Evolutionary conservation across 2,888 invertebrate genomes (phyloP).

Genomic region (Timema cristinae): DNA sequence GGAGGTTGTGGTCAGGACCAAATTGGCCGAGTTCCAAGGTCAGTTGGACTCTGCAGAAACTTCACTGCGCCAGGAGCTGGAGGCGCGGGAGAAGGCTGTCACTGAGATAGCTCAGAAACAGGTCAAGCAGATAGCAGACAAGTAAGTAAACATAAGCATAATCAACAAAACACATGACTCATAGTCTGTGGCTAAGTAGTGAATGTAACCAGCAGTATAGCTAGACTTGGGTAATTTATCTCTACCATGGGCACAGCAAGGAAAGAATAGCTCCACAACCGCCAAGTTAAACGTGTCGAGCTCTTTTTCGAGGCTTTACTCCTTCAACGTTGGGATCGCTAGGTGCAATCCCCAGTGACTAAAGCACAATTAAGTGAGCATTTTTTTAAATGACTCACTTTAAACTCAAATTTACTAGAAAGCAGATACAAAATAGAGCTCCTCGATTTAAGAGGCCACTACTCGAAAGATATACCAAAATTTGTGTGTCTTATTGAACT

Average conservation of each 20-base stretch:
- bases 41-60: constrained; percentile 69
- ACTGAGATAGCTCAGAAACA: constrained; percentile 69
- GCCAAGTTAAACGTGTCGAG: too few species aligned
- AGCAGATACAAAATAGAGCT: too few species aligned
- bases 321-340: background rate
- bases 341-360: background rate
- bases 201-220: background rate
- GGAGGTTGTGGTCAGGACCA: constrained; percentile 69
- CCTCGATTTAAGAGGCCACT: background rate
- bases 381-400: too few species aligned
- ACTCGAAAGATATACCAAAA: too few species aligned
- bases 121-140: constrained; percentile 65
- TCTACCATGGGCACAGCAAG: background rate
- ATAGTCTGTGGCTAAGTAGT: background rate
- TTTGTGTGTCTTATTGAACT: too few species aligned
- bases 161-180: background rate
- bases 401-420: too few species aligned
- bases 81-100: constrained; percentile 60
- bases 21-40: constrained; percentile 70
- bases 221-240: background rate
- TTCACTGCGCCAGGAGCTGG: constrained; percentile 59
- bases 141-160: constrained; percentile 43
- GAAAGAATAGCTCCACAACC: too few species aligned
- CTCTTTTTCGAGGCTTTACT: too few species aligned
- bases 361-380: too few species aligned